Evolutionary conservation across 1,140 invertebrate genomes (phyloP), one percentile per base, ranked within the genome.

Genomic region (Chymomyza costata): DNA sequence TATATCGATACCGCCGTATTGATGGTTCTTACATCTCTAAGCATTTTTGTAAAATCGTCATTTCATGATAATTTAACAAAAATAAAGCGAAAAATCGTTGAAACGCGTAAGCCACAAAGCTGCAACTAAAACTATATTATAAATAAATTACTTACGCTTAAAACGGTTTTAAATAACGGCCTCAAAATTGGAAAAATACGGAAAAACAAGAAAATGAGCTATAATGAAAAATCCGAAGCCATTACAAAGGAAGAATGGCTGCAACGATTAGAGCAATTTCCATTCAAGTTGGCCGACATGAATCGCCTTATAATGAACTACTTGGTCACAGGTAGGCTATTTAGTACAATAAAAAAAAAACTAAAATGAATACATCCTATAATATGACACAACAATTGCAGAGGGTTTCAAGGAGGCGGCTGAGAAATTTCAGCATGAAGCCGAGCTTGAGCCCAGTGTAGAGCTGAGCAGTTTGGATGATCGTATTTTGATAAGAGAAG

Each of bases 231-330:
- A 53, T 53, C 56, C 44, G 82, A 85, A 40, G 45, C 53, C 49
- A 73, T 85, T 49, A 61, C 66, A 51, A 85, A 85, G 63, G 84
- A 90, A 50, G 91, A 93, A 60, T 95, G 93, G 93, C 83, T 92
- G 66, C 87, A 88, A 43, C 87, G 89, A 60, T 84, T 94, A 10
- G 93, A 95, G 74, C 90, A 90, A 52, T 90, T 94, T 38, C 94
- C 95, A 58, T 92, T 97, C 61, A 94, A 95, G 37, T 89, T 96
- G 64, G 90, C 92, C 34, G 94, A 97, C 68, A 97, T 98, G 94
- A 98, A 99, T 85, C 94, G 95, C 85, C 88, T 99, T 30, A 97
- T 99, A 49, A 99, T 99, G 97, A 97, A 99, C 87, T 99, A 99
- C 87, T 89, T 99, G 63, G 95, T 98, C 1, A 98, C 95, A 88